These are phyloP conservation scores for Chrysemys picta DNA, from an alignment of 2,113 vertebrate genomes.

Conservation along the genomic window DNA sequence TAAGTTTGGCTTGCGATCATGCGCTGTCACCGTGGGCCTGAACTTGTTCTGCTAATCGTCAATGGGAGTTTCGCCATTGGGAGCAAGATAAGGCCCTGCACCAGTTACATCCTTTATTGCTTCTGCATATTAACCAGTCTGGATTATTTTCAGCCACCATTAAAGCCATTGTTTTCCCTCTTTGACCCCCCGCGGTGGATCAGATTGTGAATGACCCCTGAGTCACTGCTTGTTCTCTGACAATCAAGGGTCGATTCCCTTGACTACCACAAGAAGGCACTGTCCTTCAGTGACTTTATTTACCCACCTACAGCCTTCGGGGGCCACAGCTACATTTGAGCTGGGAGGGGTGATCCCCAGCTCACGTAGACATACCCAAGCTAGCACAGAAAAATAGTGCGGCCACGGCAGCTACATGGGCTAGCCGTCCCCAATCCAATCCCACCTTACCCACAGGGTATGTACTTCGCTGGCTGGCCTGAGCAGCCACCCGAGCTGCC, in stretches of 20 bases:
- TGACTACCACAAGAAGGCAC: fast-evolving
- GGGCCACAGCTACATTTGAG: background rate
- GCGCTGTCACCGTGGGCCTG: background rate
- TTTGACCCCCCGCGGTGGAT: background rate
- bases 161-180: background rate
- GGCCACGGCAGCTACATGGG: background rate
- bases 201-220: background rate
- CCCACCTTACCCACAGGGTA: background rate
- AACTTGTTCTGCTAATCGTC: background rate
- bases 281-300: background rate
- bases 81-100: background rate
- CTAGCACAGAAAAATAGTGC: too few species aligned
- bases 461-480: background rate
- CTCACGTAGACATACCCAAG: too few species aligned
- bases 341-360: too few species aligned
- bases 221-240: background rate
- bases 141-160: background rate
- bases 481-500: background rate
- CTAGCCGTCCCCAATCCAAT: too few species aligned
- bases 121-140: background rate
- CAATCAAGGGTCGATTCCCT: background rate
- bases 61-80: fast-evolving
- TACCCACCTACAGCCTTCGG: background rate
- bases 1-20: conserved; percentile 32
- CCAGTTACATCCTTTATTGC: background rate